Conservation (phyloP, 2,797 vertebrate genomes). For the Peromyscus eremicus region DNA sequence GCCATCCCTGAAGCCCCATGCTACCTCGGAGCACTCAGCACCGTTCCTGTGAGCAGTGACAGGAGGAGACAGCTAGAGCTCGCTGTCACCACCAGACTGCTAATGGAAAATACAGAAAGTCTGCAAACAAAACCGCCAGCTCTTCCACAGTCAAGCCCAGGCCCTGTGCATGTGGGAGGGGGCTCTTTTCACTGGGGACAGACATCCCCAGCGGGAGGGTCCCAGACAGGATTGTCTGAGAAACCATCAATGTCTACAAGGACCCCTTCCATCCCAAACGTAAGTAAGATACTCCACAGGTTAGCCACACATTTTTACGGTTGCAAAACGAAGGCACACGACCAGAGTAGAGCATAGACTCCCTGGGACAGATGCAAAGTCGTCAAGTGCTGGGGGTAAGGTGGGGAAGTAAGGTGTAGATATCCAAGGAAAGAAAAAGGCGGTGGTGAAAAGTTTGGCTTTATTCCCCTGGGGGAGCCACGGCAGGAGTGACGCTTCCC, state of each 20-base stretch:
- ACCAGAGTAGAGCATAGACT: neutral
- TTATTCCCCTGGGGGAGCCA: neutral
- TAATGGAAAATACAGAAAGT: slow-evolving; percentile 66
- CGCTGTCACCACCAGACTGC: slow-evolving; percentile 72
- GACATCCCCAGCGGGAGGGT: neutral
- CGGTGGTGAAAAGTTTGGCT: neutral
- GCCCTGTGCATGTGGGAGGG: neutral
- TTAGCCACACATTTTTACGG: slow-evolving; percentile 1
- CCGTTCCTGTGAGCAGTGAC: slow-evolving; percentile 59
- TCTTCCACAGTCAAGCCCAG: neutral
- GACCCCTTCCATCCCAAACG: neutral
- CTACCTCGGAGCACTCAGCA: slow-evolving; percentile 62
- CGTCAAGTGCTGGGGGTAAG: neutral
- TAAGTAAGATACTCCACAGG: slow-evolving; percentile 31
- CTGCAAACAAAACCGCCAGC: slow-evolving; percentile 49
- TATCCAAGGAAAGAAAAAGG: neutral
- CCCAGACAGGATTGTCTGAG: neutral
- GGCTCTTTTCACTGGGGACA: neutral
- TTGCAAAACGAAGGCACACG: slow-evolving; percentile 54
- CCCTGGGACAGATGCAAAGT: neutral
- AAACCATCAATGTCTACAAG: neutral
- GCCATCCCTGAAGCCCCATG: neutral
- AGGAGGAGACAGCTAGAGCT: slow-evolving; percentile 35
- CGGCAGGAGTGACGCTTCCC: slow-evolving; percentile 1
- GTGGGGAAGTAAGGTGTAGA: neutral